A percentile compares a stretch with the other conserved stretches of the same genome.
phyloP scores from a whole-genome alignment of 2,888 invertebrate genomes.

The Pardosa pseudoannulata region DNA sequence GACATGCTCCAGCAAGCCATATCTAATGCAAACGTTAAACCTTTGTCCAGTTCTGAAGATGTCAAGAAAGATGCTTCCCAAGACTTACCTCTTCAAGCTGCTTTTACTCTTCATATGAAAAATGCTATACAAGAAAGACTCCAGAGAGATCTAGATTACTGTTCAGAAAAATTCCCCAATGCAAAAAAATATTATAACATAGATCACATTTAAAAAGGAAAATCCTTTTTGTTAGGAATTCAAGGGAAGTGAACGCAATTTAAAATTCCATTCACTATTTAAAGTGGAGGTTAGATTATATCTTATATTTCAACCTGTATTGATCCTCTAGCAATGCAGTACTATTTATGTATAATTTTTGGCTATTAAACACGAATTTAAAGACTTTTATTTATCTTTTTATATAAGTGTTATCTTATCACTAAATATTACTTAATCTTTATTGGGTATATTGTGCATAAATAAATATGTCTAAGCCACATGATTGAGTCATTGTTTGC shows the following conservation, averaged over 20 bases:
- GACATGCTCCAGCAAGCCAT: constrained; percentile 79
- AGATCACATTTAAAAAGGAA: not conserved
- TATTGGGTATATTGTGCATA: no score
- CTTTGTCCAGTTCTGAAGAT: constrained; percentile 79
- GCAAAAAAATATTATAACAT: constrained; percentile 76
- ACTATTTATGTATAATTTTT: not conserved
- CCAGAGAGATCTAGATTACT: constrained; percentile 79
- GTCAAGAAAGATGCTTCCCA: constrained; percentile 80
- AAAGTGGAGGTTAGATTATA: not conserved
- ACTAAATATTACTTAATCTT: no score
- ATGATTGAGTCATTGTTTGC: no score
- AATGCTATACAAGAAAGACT: constrained; percentile 79
- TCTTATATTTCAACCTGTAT: not conserved
- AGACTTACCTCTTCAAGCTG: constrained; percentile 80
- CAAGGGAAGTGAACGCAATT: no score
- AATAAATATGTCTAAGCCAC: no score
- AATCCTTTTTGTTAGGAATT: no score
- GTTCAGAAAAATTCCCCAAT: constrained; percentile 77
- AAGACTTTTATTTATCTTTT: no score
- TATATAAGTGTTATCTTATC: no score
- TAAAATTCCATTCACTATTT: no score
- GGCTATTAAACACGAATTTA: not conserved
- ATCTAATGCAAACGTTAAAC: constrained; percentile 80
- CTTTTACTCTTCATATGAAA: constrained; percentile 80
- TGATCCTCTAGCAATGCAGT: not conserved